Evolutionary conservation across 2,888 invertebrate genomes (phyloP).

Genomic region (Criorhina ranunculi): DNA sequence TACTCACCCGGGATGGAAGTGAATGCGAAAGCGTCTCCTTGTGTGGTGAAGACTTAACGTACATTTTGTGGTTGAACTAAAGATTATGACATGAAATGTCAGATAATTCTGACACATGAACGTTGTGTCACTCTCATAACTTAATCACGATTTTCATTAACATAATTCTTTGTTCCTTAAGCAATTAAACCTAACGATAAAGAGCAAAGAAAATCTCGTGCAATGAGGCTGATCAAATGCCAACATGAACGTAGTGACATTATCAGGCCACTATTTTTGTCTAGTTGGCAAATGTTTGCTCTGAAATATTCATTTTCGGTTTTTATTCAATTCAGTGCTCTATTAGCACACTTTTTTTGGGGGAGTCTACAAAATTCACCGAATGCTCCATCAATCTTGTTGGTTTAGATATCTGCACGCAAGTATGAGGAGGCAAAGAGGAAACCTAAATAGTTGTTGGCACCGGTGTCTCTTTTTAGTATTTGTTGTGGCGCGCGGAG

Average conservation of each 20-base stretch:
- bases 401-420: conserved; percentile 53
- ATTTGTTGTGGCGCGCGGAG: conserved; percentile 4
- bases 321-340: conserved; percentile 15
- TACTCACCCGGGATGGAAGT: conserved; percentile 61
- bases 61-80: conserved; percentile 45
- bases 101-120: conserved; percentile 61
- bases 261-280: conserved; percentile 39
- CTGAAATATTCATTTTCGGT: conserved; percentile 50
- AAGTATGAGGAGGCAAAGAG: conserved; percentile 23
- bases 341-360: conserved; percentile 47
- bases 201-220: neutral
- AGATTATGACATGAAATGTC: conserved; percentile 71
- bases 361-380: conserved; percentile 43
- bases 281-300: conserved; percentile 31
- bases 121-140: conserved; percentile 49
- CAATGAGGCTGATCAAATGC: conserved; percentile 58
- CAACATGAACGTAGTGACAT: conserved; percentile 50
- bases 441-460: conserved; percentile 25
- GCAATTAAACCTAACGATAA: conserved; percentile 54
- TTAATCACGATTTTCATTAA: conserved; percentile 70
- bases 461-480: neutral
- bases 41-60: conserved; percentile 56
- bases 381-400: conserved; percentile 64
- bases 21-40: conserved; percentile 67
- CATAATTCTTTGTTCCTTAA: conserved; percentile 60